A percentile compares a stretch with the other conserved stretches of the same genome.
These are phyloP conservation scores for Mus pahari DNA, from an alignment of 2,113 vertebrate species.

Conservation along the genomic window DNA sequence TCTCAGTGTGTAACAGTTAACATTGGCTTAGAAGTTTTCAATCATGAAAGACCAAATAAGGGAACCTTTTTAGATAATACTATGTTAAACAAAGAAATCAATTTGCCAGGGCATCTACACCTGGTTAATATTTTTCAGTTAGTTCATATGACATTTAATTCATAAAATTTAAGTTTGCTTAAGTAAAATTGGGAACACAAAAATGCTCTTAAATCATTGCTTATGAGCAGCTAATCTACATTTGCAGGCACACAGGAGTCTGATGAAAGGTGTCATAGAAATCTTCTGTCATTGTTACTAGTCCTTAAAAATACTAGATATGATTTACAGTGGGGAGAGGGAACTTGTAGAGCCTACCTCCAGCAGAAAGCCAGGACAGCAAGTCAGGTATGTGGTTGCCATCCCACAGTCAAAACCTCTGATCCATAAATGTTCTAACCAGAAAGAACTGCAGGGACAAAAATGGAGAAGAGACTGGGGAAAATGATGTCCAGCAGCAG, in stretches of 20 bases:
- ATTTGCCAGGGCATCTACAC: slow-evolving; percentile 30
- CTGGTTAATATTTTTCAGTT: slow-evolving; percentile 40
- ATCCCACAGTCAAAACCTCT: too few relatives aligned
- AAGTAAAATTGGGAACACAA: slow-evolving; percentile 50
- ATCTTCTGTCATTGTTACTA: background rate
- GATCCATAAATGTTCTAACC: too few relatives aligned
- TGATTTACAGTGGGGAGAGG: too few relatives aligned
- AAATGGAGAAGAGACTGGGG: too few relatives aligned
- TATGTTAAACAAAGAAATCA: background rate
- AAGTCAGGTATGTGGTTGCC: too few relatives aligned
- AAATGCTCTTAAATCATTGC: slow-evolving; percentile 28
- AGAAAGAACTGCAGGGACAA: too few relatives aligned
- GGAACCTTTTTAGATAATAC: slow-evolving; percentile 42
- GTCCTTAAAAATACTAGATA: background rate
- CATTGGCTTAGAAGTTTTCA: slow-evolving; percentile 50
- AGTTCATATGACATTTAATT: slow-evolving; percentile 55
- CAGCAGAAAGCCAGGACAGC: too few relatives aligned
- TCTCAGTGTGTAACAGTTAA: background rate
- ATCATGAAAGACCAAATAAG: slow-evolving; percentile 59
- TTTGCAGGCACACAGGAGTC: background rate
- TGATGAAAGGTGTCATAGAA: background rate
- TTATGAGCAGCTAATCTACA: background rate
- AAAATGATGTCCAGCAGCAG: too few relatives aligned
- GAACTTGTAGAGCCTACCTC: too few relatives aligned
- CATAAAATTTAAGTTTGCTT: slow-evolving; percentile 52